Base-by-base conservation (phyloP, 2,797 vertebrate genomes). In the Chromis chromis region DNA sequence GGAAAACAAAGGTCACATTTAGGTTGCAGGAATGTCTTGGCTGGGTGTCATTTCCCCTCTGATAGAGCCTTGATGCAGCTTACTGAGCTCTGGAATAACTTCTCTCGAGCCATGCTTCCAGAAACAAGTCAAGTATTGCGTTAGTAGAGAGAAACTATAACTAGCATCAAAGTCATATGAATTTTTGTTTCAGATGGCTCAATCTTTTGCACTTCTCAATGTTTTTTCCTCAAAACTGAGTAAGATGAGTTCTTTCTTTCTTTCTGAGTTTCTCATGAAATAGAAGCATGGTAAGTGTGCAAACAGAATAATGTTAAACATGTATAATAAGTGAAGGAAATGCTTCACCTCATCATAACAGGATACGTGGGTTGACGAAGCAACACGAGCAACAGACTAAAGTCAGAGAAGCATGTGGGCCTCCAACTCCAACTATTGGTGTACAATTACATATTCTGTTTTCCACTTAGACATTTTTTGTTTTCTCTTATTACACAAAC, bases 1-100 rank as follows among this genome's bases (percentile, higher is more conserved):
- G 81, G 82, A 88, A 88, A 91, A 89, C 86, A 93, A 86, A 90
- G 90, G 88, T 91, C 89, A 91, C 88, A 91, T 91, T 90, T 88
- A 91, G 85, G 88, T 70, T 64, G 80, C 74, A 89, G 88, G 86
- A 94, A 93, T 92, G 85, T 92, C 84, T 84, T 85, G 82, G 84
- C 75, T 64, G 75, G 81, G 83, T 89, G 90, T 84, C 78, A 92
- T 91, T 92, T 91, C 85, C 86, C 78, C 66, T 81, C 70, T 21
- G 63, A 74, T 49, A 70, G 63, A 81, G 44, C 57, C 68, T 57
- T 70, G 63, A 60, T 24, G 21, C 82, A 79, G 66, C 70, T 44
- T 24, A 22, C 52, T 66, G 77, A 72, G 62, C 62, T 74, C 66
- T 46, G 65, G 75, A 76, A 70, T 77, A 58, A 55, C 42, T 57